Conservation (phyloP, 2,797 vertebrate genomes). For the Tiaroga cobitis region DNA sequence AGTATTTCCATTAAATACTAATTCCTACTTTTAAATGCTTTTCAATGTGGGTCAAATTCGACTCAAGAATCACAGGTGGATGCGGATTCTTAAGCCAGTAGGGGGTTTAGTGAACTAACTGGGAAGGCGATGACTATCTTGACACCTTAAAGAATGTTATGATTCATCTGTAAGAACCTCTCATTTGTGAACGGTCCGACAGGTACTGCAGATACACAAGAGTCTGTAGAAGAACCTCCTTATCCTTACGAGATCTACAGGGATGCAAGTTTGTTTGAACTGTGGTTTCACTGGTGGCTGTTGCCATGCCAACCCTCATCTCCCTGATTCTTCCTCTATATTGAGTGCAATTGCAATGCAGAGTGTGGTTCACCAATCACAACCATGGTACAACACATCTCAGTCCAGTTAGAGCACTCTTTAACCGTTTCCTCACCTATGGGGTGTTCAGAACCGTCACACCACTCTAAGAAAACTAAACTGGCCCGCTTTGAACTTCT, state of each 20-base stretch:
- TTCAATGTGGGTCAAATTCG: neutral
- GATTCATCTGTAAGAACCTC: neutral
- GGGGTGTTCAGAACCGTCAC: neutral
- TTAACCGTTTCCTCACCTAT: constrained; percentile 8
- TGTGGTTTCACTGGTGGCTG: constrained; percentile 73
- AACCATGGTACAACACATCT: constrained; percentile 48
- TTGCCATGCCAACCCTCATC: constrained; percentile 75
- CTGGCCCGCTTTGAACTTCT: neutral
- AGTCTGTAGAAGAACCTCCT: constrained; percentile 41
- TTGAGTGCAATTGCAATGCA: constrained; percentile 69
- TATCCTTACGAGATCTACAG: constrained; percentile 52
- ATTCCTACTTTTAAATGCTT: neutral
- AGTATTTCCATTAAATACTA: no score
- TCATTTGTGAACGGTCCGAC: constrained; percentile 16
- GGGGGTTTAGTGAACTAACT: neutral
- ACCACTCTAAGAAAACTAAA: neutral
- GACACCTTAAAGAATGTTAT: neutral
- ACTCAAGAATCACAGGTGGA: neutral
- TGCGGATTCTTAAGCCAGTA: neutral
- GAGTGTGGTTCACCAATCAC: constrained; percentile 64
- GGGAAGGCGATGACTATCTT: neutral
- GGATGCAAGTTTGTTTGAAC: constrained; percentile 71
- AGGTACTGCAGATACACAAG: constrained; percentile 2
- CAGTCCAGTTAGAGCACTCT: constrained; percentile 15
- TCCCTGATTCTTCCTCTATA: constrained; percentile 60